Conservation (phyloP, 2,888 invertebrate genomes). For the Trisateles emortualis region DNA sequence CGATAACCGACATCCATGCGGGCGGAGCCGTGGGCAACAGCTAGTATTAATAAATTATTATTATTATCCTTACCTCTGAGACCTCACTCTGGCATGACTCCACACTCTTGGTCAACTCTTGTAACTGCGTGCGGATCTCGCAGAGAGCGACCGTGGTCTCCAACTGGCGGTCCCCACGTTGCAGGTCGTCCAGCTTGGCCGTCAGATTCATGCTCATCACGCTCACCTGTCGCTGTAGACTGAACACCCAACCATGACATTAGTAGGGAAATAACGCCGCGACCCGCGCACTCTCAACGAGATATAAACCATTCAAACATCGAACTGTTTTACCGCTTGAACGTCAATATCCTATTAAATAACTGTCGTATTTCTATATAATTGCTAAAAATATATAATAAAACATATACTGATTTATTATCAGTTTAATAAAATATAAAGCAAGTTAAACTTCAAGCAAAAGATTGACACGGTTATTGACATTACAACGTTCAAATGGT, state of each 20-base stretch:
- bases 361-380: neutral
- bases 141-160: slow-evolving; percentile 97
- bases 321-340: neutral
- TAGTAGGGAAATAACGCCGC: slow-evolving; percentile 12
- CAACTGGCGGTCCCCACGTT: slow-evolving; percentile 95
- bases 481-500: slow-evolving; percentile 15
- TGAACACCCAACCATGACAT: slow-evolving; percentile 70
- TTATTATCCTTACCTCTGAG: slow-evolving; percentile 90
- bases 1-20: too few relatives aligned
- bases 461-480: neutral
- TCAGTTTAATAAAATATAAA: too few relatives aligned
- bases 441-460: neutral
- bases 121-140: slow-evolving; percentile 96
- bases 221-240: slow-evolving; percentile 99
- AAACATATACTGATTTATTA: too few relatives aligned
- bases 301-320: neutral
- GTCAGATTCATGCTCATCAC: slow-evolving; percentile 99
- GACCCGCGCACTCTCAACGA: slow-evolving; percentile 1
- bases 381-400: too few relatives aligned
- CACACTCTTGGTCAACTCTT: slow-evolving; percentile 97
- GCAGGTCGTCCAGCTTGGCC: slow-evolving; percentile 97
- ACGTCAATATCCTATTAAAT: slow-evolving; percentile 1
- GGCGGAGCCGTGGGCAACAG: too few relatives aligned
- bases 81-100: slow-evolving; percentile 98
- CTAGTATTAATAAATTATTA: neutral